phyloP scores from a whole-genome alignment of 2,113 vertebrate species.

The Suncus etruscus region DNA sequence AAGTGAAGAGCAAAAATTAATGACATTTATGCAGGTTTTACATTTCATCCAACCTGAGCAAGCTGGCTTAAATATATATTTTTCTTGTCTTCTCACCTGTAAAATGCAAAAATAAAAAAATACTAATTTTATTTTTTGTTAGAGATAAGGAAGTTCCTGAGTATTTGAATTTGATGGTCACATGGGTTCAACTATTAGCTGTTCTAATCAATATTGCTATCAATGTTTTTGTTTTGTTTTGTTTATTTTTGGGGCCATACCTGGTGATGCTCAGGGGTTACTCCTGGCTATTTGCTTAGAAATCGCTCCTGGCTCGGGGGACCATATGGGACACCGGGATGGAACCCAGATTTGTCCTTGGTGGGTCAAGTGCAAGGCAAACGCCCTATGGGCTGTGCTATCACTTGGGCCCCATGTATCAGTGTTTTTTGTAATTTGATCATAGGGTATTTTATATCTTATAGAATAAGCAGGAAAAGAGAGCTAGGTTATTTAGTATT shows the following conservation, averaged over 20 bases:
- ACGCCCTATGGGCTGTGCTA: no score
- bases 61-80: neutral
- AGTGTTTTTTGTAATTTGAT: neutral
- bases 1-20: neutral
- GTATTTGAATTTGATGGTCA: neutral
- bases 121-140: neutral
- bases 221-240: neutral
- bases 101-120: neutral
- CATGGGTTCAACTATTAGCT: neutral
- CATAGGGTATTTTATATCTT: neutral
- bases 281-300: no score
- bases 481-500: neutral
- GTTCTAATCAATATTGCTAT: neutral
- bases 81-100: neutral
- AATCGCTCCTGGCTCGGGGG: no score
- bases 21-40: neutral
- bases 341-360: no score
- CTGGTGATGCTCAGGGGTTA: no score
- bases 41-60: neutral
- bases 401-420: no score
- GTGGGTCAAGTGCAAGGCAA: no score
- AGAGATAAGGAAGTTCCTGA: neutral
- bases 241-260: no score
- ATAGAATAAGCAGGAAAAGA: slow-evolving; percentile 44
- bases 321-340: no score